These are phyloP conservation scores for Callaeas wilsoni DNA, from an alignment of 2,113 vertebrate species.

Conservation along the genomic window DNA sequence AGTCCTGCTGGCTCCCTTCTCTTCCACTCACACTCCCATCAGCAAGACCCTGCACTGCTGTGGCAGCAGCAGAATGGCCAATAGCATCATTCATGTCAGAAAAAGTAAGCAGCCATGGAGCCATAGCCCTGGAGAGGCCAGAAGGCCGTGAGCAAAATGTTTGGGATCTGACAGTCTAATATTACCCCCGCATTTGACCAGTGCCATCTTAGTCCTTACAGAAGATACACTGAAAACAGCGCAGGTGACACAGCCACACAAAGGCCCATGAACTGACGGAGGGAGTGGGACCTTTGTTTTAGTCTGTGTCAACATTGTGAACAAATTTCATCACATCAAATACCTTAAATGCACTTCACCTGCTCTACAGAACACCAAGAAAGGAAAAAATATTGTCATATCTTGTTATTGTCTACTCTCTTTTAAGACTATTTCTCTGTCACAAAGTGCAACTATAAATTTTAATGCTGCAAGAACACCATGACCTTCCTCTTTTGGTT, in stretches of 20 bases:
- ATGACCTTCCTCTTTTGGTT: background rate
- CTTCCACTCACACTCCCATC: background rate
- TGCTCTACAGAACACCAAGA: background rate
- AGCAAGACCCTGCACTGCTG: background rate
- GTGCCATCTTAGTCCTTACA: background rate
- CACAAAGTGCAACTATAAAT: background rate
- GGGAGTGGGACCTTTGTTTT: background rate
- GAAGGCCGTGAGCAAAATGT: background rate
- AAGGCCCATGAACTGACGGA: rapidly evolving
- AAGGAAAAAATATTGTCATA: background rate
- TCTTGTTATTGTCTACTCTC: background rate
- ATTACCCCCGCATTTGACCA: background rate
- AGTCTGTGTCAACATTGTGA: background rate
- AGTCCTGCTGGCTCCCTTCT: background rate
- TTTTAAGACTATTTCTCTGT: background rate
- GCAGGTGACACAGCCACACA: background rate
- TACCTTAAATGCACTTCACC: background rate
- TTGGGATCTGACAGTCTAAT: background rate
- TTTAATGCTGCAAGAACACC: background rate
- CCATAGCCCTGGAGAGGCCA: background rate
- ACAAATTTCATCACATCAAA: background rate
- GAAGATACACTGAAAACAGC: background rate
- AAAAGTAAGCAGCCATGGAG: background rate
- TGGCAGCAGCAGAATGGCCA: background rate
- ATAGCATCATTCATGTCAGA: background rate